Base-by-base conservation (phyloP, 1,140 invertebrate genomes). In the Argopecten irradians region DNA sequence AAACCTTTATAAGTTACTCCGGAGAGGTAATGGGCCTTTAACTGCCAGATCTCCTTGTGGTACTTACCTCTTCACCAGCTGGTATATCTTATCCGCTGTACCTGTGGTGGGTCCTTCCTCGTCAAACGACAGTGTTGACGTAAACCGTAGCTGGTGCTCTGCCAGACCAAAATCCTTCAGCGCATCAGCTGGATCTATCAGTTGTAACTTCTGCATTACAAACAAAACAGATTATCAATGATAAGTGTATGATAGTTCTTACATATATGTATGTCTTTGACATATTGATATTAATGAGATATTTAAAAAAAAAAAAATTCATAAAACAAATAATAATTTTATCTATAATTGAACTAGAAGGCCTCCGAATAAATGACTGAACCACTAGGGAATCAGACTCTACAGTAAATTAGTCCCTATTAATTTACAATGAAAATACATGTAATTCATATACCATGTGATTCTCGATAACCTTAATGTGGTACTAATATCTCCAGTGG, bases 111-210 rank as follows among this genome's bases (percentile, higher is more conserved):
- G 97, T 97, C 98, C 16, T 96, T 96, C 92, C 95, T 98, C 98
- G 91, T 98, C 97, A 87, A 99, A 96, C 90, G 97, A 96, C 0
- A 99, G 96, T 88, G 98, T 98, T 33, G 98, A 98, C 0, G 98
- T 99, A 94, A 99, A 99, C 84, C 98, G 96, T 85, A 98, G 95
- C 91, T 97, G 9, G 97, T 97, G 94, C 94, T 96, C 95, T 88
- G 97, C 97, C 39, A 99, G 97, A 84, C 98, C 98, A 34, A 98
- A 97, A 94, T 99, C 98, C 94, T 97, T 97, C 91, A 98, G 97
- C 5, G 98, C 98, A 93, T 98, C 97, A 91, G 98, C 98, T 9
- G 98, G 97, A 94, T 99, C 98, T 95, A 99, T 97, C 35, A 99
- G 96, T 94, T 97, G 98, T 43, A 98, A 96, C 91, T 97, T 97